These are phyloP conservation scores for Aphaenogaster rudis DNA, from an alignment of 1,140 invertebrate genomes.

Conservation along the genomic window DNA sequence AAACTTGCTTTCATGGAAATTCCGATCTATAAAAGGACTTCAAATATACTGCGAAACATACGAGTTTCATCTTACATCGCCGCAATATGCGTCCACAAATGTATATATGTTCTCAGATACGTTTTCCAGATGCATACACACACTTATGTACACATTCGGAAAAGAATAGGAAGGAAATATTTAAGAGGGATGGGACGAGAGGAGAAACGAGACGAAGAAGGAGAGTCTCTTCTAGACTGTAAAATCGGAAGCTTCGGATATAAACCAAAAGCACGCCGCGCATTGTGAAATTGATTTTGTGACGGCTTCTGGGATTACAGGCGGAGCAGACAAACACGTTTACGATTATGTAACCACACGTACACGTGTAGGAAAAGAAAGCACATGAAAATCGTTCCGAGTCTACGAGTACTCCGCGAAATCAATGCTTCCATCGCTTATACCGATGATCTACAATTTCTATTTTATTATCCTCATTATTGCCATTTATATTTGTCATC, in stretches of 20 bases:
- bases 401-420: background rate
- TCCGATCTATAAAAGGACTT: constrained; percentile 18
- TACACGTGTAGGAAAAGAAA: background rate
- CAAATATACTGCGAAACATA: constrained; percentile 20
- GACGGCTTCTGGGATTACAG: constrained; percentile 25
- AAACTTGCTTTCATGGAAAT: background rate
- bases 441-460: background rate
- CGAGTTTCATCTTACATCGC: constrained; percentile 37
- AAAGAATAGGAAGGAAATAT: constrained; percentile 5
- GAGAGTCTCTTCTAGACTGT: constrained; percentile 33
- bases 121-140: constrained; percentile 10
- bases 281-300: constrained; percentile 58
- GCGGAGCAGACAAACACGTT: background rate
- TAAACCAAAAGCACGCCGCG: constrained; percentile 58
- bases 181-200: background rate
- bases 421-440: constrained; percentile 7
- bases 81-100: constrained; percentile 20
- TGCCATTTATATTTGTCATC: background rate
- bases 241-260: constrained; percentile 58
- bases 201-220: background rate
- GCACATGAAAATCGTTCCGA: background rate
- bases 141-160: background rate
- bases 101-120: constrained; percentile 23
- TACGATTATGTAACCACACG: background rate
- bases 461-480: background rate